Conservation (phyloP, 92 coral and sea anemone genomes). For the Phenganax marumi region DNA sequence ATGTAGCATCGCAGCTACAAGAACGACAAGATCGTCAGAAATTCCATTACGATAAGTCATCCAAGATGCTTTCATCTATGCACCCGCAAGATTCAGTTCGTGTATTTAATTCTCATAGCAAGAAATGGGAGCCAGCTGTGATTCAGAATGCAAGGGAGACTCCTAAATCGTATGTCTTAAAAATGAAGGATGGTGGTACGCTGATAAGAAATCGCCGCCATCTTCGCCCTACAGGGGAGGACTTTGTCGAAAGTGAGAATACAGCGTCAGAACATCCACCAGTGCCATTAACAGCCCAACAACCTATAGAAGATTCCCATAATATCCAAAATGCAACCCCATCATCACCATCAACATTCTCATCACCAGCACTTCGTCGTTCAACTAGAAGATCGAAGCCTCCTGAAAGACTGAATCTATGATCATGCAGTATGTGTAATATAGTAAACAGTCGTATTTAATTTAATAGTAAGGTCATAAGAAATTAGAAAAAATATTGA, state of each 20-base stretch:
- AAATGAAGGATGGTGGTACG: neutral
- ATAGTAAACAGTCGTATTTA: too few species aligned
- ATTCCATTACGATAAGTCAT: neutral
- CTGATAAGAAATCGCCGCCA: constrained; percentile 3
- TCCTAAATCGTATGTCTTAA: neutral
- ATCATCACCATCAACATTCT: neutral
- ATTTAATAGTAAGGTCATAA: too few species aligned
- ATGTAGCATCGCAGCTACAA: neutral
- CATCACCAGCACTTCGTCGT: constrained; percentile 23
- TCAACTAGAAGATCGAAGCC: constrained; percentile 41
- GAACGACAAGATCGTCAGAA: constrained; percentile 13
- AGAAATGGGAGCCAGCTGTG: constrained; percentile 45
- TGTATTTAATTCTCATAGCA: constrained; percentile 7
- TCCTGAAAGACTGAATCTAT: constrained; percentile 41
- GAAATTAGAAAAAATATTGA: too few species aligned
- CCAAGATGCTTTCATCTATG: neutral
- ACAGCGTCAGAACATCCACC: neutral
- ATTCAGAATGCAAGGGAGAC: neutral
- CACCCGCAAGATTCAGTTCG: neutral
- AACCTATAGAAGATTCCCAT: neutral
- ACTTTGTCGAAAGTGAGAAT: neutral
- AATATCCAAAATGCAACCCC: neutral
- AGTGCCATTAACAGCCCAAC: constrained; percentile 27
- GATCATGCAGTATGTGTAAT: neutral
- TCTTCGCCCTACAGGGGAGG: neutral